Conservation (phyloP, 2,113 vertebrate genomes). For the Monopterus albus region DNA sequence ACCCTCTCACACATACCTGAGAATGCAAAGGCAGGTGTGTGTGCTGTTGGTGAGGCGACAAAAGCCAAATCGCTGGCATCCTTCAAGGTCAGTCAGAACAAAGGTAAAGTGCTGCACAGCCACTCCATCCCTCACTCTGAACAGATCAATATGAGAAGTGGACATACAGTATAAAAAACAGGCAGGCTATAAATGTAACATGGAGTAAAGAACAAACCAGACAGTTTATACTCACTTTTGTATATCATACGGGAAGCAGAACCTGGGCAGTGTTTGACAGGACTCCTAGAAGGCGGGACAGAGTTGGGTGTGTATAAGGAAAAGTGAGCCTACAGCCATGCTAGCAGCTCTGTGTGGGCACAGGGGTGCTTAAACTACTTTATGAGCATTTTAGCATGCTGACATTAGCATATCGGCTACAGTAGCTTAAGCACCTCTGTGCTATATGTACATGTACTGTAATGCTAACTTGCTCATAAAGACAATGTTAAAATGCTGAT, state of each 20-base stretch:
- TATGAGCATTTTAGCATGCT: no score
- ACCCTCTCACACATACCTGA: slow-evolving; percentile 81
- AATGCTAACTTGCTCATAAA: no score
- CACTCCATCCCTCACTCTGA: slow-evolving; percentile 79
- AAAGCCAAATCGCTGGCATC: slow-evolving; percentile 90
- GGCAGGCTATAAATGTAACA: background rate
- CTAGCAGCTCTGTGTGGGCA: no score
- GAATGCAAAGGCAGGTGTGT: slow-evolving; percentile 87
- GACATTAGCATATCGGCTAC: no score
- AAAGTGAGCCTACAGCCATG: background rate
- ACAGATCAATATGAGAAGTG: background rate
- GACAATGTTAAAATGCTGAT: no score
- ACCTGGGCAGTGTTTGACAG: slow-evolving; percentile 83
- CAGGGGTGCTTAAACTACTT: no score
- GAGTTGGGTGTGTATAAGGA: background rate
- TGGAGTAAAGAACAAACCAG: background rate
- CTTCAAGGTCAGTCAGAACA: slow-evolving; percentile 89
- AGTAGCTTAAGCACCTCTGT: no score
- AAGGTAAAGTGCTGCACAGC: slow-evolving; percentile 92
- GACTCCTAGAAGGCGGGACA: slow-evolving; percentile 80
- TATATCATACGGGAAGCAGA: slow-evolving; percentile 92
- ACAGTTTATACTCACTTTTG: slow-evolving; percentile 80
- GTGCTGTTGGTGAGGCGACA: slow-evolving; percentile 87
- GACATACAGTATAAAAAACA: background rate
- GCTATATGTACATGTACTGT: no score